A percentile compares a stretch with the other conserved stretches of the same genome.
These are phyloP conservation scores for Tyria jacobaeae DNA, from an alignment of 2,888 invertebrate species.

Conservation along the genomic window DNA sequence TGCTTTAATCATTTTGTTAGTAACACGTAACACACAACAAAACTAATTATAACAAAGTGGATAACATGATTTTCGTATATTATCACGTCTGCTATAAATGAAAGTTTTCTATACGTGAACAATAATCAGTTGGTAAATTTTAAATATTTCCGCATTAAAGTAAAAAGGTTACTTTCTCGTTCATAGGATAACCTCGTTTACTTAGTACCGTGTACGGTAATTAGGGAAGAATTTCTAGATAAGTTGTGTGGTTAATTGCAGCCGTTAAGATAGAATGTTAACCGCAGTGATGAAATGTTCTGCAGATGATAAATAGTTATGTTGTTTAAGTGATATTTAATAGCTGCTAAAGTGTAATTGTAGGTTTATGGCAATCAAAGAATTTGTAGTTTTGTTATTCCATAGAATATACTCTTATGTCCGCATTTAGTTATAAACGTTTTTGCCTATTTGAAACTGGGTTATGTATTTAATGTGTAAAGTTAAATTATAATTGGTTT, in stretches of 20 bases:
- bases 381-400: slow-evolving; percentile 12
- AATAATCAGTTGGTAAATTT: too few relatives aligned
- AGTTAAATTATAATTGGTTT: not conserved
- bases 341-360: slow-evolving; percentile 41
- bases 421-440: slow-evolving; percentile 12
- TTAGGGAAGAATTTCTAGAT: slow-evolving; percentile 50
- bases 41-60: too few relatives aligned
- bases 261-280: slow-evolving; percentile 54
- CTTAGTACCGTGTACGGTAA: slow-evolving; percentile 33
- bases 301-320: slow-evolving; percentile 49
- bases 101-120: too few relatives aligned
- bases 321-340: slow-evolving; percentile 53
- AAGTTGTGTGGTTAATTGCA: slow-evolving; percentile 54
- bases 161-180: slow-evolving; percentile 23
- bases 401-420: slow-evolving; percentile 6
- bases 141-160: slow-evolving; percentile 3
- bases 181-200: slow-evolving; percentile 25
- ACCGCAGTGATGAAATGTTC: slow-evolving; percentile 52
- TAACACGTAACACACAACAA: too few relatives aligned
- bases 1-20: too few relatives aligned
- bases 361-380: slow-evolving; percentile 31
- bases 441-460: not conserved
- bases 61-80: too few relatives aligned
- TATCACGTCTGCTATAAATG: too few relatives aligned
- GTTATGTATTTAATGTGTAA: slow-evolving; percentile 1